These are phyloP conservation scores for Scophthalmus maximus DNA, from an alignment of 2,113 vertebrate species.

Conservation along the genomic window DNA sequence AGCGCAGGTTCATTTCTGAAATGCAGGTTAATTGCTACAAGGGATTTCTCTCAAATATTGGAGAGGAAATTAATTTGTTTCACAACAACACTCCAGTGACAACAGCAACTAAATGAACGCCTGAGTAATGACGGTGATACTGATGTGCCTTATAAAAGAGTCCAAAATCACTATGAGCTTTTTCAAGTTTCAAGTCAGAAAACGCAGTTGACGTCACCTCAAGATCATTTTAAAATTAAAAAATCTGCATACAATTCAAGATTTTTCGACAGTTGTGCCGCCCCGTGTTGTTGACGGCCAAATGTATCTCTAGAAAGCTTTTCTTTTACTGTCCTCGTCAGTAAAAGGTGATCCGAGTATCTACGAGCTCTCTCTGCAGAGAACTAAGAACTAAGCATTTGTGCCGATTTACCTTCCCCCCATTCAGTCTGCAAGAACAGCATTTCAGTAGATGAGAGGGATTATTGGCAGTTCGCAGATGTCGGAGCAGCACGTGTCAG, in stretches of 20 bases:
- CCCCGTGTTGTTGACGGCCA: background rate
- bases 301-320: constrained; percentile 26
- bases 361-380: constrained; percentile 38
- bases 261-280: background rate
- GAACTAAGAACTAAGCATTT: constrained; percentile 50
- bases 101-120: constrained; percentile 48
- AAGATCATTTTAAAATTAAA: background rate
- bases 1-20: constrained; percentile 68
- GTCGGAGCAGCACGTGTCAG: constrained; percentile 69
- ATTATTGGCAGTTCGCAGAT: constrained; percentile 75
- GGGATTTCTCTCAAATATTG: constrained; percentile 63
- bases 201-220: background rate
- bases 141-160: constrained; percentile 8
- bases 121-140: constrained; percentile 29
- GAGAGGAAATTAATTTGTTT: constrained; percentile 66
- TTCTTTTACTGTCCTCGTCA: constrained; percentile 4
- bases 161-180: constrained; percentile 1
- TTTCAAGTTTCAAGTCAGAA: background rate
- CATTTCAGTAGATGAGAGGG: constrained; percentile 69
- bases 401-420: constrained; percentile 7
- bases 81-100: constrained; percentile 54
- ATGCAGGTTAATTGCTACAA: constrained; percentile 69
- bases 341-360: constrained; percentile 32
- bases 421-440: constrained; percentile 49
- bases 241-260: background rate